phyloP scores from a whole-genome alignment of 1,140 invertebrate species.

The Trissolcus basalis region DNA sequence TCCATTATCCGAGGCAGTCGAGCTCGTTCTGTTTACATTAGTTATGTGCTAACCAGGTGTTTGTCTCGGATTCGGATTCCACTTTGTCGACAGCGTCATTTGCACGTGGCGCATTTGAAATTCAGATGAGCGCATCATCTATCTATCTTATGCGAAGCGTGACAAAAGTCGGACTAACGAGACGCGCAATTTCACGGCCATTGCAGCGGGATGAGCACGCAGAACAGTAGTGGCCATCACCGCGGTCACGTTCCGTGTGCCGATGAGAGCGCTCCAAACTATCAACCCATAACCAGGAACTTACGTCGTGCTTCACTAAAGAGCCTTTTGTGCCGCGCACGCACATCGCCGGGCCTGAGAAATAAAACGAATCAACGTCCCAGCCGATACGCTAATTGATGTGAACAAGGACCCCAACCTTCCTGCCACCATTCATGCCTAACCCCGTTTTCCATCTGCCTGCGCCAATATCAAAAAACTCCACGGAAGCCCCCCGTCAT shows the following conservation, averaged over 20 bases:
- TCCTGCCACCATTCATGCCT: constrained; percentile 33
- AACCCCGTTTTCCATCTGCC: constrained; percentile 17
- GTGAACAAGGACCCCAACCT: constrained; percentile 36
- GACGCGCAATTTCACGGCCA: constrained; percentile 44
- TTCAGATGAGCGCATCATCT: constrained; percentile 39
- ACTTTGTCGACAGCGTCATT: constrained; percentile 26
- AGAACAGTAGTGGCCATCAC: constrained; percentile 37
- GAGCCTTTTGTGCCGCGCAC: constrained; percentile 43
- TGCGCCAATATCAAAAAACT: constrained; percentile 9
- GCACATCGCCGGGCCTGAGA: constrained; percentile 39
- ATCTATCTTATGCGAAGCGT: constrained; percentile 44
- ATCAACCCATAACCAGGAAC: constrained; percentile 37
- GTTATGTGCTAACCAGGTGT: constrained; percentile 13
- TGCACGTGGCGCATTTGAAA: constrained; percentile 41
- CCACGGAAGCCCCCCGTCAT: constrained; percentile 8
- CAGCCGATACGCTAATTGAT: constrained; percentile 47
- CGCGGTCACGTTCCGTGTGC: constrained; percentile 40
- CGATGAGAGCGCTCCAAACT: constrained; percentile 13
- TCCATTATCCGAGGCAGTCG: constrained; percentile 17
- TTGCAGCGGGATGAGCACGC: constrained; percentile 22
- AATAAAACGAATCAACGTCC: constrained; percentile 9
- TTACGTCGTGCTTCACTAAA: constrained; percentile 36
- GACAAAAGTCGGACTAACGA: constrained; percentile 49
- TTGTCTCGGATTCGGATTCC: constrained; percentile 20
- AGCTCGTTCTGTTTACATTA: constrained; percentile 12